Evolutionary conservation across 2,888 invertebrate species (phyloP).

Genomic region (Lamproptera curius): DNA sequence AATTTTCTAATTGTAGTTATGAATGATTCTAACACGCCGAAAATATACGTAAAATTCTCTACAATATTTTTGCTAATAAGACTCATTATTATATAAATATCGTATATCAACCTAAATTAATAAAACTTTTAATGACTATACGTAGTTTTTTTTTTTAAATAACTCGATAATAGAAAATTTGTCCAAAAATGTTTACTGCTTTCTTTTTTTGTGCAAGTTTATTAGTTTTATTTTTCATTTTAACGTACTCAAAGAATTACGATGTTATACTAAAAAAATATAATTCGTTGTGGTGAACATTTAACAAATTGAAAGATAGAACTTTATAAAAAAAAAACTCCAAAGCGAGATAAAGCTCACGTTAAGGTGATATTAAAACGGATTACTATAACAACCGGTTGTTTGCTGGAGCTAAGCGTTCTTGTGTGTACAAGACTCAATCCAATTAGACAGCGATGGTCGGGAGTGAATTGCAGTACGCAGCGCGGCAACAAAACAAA

Average conservation of each 20-base stretch:
- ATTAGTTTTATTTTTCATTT: no score
- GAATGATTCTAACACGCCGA: no score
- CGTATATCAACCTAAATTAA: no score
- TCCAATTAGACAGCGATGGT: conserved; percentile 6
- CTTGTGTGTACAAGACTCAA: conserved; percentile 1
- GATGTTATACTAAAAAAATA: not conserved
- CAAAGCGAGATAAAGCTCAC: not conserved
- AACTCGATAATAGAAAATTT: no score
- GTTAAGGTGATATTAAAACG: not conserved
- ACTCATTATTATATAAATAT: no score
- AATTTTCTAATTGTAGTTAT: no score
- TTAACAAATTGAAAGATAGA: not conserved
- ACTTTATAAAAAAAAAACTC: not conserved
- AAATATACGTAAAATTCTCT: no score
- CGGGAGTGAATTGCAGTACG: conserved; percentile 17
- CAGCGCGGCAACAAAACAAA: conserved; percentile 26
- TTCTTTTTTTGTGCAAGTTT: not conserved
- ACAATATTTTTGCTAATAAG: no score
- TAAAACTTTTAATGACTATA: no score
- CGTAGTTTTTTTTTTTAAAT: no score
- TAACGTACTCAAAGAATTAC: no score
- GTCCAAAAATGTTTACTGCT: not conserved
- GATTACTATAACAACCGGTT: not conserved
- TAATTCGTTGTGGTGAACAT: not conserved
- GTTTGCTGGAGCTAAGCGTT: no score